These are phyloP conservation scores for Forbesichthys agassizii DNA, from an alignment of 2,113 vertebrate species.

Conservation along the genomic window DNA sequence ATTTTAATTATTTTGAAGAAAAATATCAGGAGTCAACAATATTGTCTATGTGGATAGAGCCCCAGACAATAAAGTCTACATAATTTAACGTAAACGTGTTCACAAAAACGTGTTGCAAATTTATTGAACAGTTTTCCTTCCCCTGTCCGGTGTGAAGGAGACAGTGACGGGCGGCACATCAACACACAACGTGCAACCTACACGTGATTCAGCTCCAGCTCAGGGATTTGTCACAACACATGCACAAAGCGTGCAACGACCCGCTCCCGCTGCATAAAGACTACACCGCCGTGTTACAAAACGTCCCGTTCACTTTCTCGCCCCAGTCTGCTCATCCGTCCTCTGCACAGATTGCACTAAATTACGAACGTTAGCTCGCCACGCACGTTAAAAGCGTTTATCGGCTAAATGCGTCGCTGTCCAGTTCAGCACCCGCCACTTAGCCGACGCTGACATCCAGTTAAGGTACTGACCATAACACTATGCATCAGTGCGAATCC, in stretches of 20 bases:
- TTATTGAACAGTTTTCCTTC: neutral
- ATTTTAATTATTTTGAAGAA: too few relatives aligned
- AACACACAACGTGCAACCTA: conserved; percentile 29
- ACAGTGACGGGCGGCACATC: neutral
- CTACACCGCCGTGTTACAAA: neutral
- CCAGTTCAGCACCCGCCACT: conserved; percentile 39
- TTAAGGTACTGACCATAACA: conserved; percentile 33
- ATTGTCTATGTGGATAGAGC: too few relatives aligned
- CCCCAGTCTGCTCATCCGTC: too few relatives aligned
- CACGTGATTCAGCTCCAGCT: conserved; percentile 40
- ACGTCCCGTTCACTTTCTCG: conserved; percentile 33
- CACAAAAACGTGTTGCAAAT: neutral
- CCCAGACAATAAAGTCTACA: too few relatives aligned
- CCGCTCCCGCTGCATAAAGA: conserved; percentile 24
- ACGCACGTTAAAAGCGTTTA: neutral
- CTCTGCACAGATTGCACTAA: too few relatives aligned
- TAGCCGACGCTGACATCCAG: conserved; percentile 32
- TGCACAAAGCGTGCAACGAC: conserved; percentile 8
- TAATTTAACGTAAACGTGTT: too few relatives aligned
- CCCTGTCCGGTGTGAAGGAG: neutral
- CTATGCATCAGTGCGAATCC: conserved; percentile 47
- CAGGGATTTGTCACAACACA: neutral
- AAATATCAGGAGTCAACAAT: too few relatives aligned
- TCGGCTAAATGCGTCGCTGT: neutral
- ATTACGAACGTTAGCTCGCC: neutral